Conservation (phyloP, 1,140 invertebrate genomes). For the Maniola jurtina region DNA sequence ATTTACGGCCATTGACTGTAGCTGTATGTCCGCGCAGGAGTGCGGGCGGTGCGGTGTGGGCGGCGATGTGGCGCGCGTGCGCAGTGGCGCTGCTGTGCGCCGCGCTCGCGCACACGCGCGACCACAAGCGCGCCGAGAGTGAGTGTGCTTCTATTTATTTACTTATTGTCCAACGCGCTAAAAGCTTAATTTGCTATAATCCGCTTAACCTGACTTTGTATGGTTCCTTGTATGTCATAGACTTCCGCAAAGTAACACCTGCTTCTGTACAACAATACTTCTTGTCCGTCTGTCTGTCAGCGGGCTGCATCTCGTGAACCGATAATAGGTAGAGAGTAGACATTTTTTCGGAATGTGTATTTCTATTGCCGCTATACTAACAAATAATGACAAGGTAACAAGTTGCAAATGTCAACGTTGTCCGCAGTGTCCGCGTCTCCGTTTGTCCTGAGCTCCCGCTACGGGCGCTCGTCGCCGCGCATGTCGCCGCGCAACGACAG, state of each 20-base stretch:
- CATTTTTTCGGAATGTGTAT: background rate
- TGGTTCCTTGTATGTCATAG: too few species aligned
- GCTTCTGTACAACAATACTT: too few species aligned
- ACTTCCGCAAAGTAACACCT: too few species aligned
- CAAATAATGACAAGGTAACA: too few species aligned
- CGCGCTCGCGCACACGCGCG: constrained; percentile 4
- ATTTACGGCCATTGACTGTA: too few species aligned
- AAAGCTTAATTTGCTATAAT: background rate
- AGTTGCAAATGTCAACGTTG: background rate
- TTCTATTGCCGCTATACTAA: background rate
- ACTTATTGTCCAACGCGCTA: too few species aligned
- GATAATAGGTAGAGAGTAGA: background rate
- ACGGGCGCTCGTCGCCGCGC: background rate
- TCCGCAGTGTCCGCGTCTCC: constrained; percentile 6
- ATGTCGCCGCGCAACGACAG: background rate
- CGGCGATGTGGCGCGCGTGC: constrained; percentile 11
- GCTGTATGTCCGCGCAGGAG: too few species aligned
- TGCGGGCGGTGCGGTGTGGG: too few species aligned
- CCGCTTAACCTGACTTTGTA: background rate
- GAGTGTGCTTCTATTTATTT: background rate
- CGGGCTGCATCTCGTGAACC: too few species aligned
- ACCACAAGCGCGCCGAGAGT: background rate
- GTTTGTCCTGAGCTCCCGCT: background rate
- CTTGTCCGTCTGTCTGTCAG: too few species aligned
- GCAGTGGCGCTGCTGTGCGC: constrained; percentile 15